Base-by-base conservation (phyloP, 2,113 vertebrate genomes). In the Laticauda laticaudata region DNA sequence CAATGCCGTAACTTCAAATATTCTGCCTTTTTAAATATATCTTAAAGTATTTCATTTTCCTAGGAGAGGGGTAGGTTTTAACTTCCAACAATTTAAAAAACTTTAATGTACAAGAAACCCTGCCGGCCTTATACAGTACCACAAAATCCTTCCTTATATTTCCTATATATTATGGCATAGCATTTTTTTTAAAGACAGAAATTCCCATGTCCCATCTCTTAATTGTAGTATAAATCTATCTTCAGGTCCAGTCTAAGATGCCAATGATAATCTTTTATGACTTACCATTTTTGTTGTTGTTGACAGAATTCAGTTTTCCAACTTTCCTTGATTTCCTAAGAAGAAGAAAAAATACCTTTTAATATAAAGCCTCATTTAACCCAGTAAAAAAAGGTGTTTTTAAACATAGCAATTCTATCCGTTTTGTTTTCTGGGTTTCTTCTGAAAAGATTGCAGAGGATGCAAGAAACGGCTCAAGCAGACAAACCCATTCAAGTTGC, bases 271-370 rank as follows among this genome's bases (percentile, higher is more conserved):
- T 7, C 43, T 51, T 53, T 75, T 89, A 56, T 2, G 51, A 43
- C 87, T 92, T 97, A 98, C 98, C 97, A 97, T 96, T 97, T 96
- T 94, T 59, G 94, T 91, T 91, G 92, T 93, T 87, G 87, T 18
- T 92, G 93, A 93, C 90, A 94, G 93, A 87, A 89, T 92, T 24
- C 93, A 96, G 43, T 94, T 94, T 92, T 96, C 95, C 21, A 94
- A 43, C 39, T 92, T 95, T 81, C 23, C 94, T 91, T 94, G 94
- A 93, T 92, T 91, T 0, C 59, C 86, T 94, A 94, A 96, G 29
- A 4, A 91, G 94, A 12, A 90, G 93, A 91, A 90, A 88, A 0
- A 55, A 88, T 39, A 75, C 34, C 15, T 81, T 39, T 81, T 81
- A 43, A 39, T 81, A 39, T 43, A 81, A 43, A 81, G 34, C 18